Base-by-base conservation (phyloP, 2,113 vertebrate species). In the Chiloscyllium plagiosum region DNA sequence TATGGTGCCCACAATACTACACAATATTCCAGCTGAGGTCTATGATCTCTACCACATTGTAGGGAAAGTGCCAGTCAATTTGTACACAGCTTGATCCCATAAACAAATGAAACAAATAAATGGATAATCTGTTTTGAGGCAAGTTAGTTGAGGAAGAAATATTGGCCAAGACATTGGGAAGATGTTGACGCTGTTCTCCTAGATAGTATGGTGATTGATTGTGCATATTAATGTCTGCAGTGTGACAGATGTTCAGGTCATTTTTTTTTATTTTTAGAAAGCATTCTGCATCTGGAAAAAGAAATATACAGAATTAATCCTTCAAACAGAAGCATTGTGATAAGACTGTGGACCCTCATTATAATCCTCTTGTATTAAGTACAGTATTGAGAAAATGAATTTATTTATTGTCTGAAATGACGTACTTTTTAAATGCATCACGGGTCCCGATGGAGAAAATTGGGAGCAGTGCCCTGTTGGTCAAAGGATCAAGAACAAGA, bases 231-330 rank as follows among this genome's bases (percentile, higher is more conserved):
- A 89, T 56, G 22, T 56, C 86, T 56, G 86, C 86, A 47, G 20
- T 47, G 80, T 83, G 80, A 83, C 80, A 89, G 86, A 29, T 50
- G 86, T 56, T 89, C 47, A 10, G 12, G 0, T 2, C 50, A 89
- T 56, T 89, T 29, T 56, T 56, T 50, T 56, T 89, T 56, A 89
- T 12, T 56, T 52, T 29, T 26, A 13, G 15, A 76, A 83, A 56
- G 56, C 29, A 2, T 8, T 89, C 37, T 89, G 86, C 86, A 89
- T 24, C 50, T 89, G 86, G 8, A 50, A 56, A 89, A 86, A 87
- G 42, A 52, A 87, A 52, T 50, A 87, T 26, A 87, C 85, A 29
- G 85, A 87, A 89, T 89, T 56, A 89, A 89, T 89, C 56, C 86
- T 89, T 89, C 86, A 89, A 89, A 13, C 56, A 56, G 86, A 89